A percentile compares a stretch with the other conserved stretches of the same genome.
Evolutionary conservation across 2,888 invertebrate genomes (phyloP).

Genomic region (Catocala nupta): DNA sequence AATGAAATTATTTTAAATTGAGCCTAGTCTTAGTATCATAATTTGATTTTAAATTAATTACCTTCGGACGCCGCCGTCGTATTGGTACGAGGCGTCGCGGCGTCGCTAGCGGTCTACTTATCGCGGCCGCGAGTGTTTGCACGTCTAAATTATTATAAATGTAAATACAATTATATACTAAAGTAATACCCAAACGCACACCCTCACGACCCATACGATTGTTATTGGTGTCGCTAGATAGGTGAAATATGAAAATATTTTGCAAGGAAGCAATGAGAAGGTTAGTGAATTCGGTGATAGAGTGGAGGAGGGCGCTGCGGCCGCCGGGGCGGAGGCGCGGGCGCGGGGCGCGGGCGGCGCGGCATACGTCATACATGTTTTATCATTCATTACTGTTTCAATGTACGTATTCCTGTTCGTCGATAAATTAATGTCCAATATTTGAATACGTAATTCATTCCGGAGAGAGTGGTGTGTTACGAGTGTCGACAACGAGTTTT

Average conservation of each 20-base stretch:
- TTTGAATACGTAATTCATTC: conserved; percentile 73
- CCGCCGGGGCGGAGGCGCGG: conserved; percentile 28
- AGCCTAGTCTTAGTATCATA: conserved; percentile 86
- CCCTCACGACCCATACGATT: conserved; percentile 62
- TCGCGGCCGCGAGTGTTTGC: conserved; percentile 33
- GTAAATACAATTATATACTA: conserved; percentile 62
- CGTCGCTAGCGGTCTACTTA: conserved; percentile 31
- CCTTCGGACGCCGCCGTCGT: conserved; percentile 64
- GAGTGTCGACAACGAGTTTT: conserved; percentile 51
- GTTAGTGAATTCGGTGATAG: conserved; percentile 84
- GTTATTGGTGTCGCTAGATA: conserved; percentile 68
- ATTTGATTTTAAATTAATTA: conserved; percentile 72
- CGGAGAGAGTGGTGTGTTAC: conserved; percentile 62
- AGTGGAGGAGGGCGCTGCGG: conserved; percentile 62
- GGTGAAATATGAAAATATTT: conserved; percentile 67
- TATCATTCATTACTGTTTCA: conserved; percentile 68
- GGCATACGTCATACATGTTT: conserved; percentile 56
- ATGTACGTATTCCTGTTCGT: conserved; percentile 74
- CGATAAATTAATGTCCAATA: conserved; percentile 71
- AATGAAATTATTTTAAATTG: conserved; percentile 80
- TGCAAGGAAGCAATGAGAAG: conserved; percentile 81
- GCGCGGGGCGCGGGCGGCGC: conserved; percentile 9
- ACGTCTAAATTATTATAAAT: conserved; percentile 59
- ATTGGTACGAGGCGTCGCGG: conserved; percentile 54
- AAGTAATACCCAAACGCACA: conserved; percentile 68